Percentiles rank a stretch among this genome's conserved stretches.
Evolutionary conservation across 2,888 invertebrate genomes (phyloP).

Genomic region (Callinectes sapidus): DNA sequence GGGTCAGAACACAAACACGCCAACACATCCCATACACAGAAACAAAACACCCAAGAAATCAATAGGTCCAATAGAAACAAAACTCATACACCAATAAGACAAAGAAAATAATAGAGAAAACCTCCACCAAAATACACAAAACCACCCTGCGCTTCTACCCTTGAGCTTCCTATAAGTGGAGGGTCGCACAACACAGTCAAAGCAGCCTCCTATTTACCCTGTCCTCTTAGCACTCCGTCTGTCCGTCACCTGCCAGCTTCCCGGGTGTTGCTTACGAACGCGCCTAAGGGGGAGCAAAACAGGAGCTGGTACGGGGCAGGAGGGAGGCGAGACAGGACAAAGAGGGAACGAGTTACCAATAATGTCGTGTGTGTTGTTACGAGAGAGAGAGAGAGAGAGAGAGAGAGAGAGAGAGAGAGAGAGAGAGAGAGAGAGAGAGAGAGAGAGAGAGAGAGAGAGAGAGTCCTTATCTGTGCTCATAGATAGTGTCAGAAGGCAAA

Average conservation of each 20-base stretch:
- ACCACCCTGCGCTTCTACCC: no score
- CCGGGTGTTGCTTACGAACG: neutral
- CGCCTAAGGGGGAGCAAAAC: neutral
- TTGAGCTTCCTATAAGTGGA: no score
- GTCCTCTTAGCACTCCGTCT: neutral
- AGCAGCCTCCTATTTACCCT: neutral
- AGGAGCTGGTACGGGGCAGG: neutral
- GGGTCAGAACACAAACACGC: neutral
- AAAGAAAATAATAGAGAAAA: no score
- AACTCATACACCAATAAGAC: no score
- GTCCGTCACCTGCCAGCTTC: neutral
- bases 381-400: neutral
- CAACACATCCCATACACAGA: no score
- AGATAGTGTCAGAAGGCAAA: neutral
- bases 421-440: conserved; percentile 42
- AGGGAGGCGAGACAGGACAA: neutral
- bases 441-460: conserved; percentile 29
- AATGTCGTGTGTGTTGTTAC: neutral
- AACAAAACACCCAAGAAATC: no score
- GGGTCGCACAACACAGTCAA: no score
- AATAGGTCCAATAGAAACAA: no score
- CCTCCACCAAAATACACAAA: no score
- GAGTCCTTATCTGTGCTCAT: neutral
- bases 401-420: conserved; percentile 9
- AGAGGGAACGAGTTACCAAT: neutral